Evolutionary conservation across 2,888 invertebrate species (phyloP).

Genomic region (Drosophila falleni): DNA sequence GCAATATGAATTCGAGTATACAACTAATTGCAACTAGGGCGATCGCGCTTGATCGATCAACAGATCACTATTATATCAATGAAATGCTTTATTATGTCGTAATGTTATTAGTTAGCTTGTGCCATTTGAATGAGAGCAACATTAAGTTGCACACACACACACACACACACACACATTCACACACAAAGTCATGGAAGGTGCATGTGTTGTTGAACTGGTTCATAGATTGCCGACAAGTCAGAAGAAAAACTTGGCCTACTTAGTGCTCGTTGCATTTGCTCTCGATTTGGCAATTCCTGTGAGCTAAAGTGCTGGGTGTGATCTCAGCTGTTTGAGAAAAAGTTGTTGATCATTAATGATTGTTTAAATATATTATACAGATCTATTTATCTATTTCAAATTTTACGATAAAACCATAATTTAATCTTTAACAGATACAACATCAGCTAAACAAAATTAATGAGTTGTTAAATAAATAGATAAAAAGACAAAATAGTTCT

Average conservation of each 20-base stretch:
- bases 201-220: conserved; percentile 42
- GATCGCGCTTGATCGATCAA: conserved; percentile 18
- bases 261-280: background rate
- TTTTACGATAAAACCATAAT: background rate
- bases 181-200: background rate
- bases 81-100: conserved; percentile 42
- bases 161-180: conserved; percentile 2
- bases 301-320: background rate
- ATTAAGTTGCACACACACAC: conserved; percentile 20
- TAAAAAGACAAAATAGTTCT: background rate
- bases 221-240: conserved; percentile 25
- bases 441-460: background rate
- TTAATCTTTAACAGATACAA: too few relatives aligned
- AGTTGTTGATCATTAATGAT: background rate
- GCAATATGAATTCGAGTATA: background rate
- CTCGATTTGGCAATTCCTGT: background rate
- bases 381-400: background rate
- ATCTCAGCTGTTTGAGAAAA: conserved; percentile 5
- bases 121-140: conserved; percentile 36
- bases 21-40: conserved; percentile 20
- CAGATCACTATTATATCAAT: conserved; percentile 42
- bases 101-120: conserved; percentile 29
- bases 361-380: background rate
- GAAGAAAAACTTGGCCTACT: conserved; percentile 14
- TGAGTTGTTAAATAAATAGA: background rate